Conservation (phyloP, 2,888 invertebrate genomes). For the Artemia sp. region DNA sequence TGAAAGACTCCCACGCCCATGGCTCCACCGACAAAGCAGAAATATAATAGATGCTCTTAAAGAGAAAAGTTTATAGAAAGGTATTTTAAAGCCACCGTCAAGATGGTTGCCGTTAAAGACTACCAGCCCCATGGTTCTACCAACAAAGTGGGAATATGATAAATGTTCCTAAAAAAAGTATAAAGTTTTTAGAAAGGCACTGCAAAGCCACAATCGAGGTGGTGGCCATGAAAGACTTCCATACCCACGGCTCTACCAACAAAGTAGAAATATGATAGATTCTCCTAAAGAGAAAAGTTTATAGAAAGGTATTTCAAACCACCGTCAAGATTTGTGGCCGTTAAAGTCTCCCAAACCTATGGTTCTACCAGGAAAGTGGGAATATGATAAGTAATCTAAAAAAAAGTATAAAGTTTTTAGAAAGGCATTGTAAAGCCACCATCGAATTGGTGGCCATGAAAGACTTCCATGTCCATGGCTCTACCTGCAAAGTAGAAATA, state of each 20-base stretch:
- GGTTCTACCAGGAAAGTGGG: slow-evolving; percentile 93
- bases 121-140: slow-evolving; percentile 82
- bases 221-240: background rate
- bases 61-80: slow-evolving; percentile 69
- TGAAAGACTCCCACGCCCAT: too few relatives aligned
- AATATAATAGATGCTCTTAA: too few relatives aligned
- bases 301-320: slow-evolving; percentile 90
- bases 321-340: slow-evolving; percentile 92
- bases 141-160: slow-evolving; percentile 94
- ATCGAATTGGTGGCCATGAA: slow-evolving; percentile 90
- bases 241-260: slow-evolving; percentile 1
- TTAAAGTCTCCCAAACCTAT: slow-evolving; percentile 74
- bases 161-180: slow-evolving; percentile 55
- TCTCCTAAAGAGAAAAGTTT: slow-evolving; percentile 35
- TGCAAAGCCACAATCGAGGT: background rate
- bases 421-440: slow-evolving; percentile 93
- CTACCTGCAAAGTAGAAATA: slow-evolving; percentile 96
- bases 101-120: slow-evolving; percentile 92
- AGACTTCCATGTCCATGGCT: slow-evolving; percentile 83
- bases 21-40: too few relatives aligned
- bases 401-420: slow-evolving; percentile 56
- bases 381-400: slow-evolving; percentile 84
- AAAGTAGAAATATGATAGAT: background rate
- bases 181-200: too few relatives aligned
- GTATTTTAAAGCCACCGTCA: slow-evolving; percentile 89